Percentiles rank a stretch among this genome's conserved stretches.
phyloP scores from a whole-genome alignment of 2,888 invertebrate genomes.

The Busseola fusca region DNA sequence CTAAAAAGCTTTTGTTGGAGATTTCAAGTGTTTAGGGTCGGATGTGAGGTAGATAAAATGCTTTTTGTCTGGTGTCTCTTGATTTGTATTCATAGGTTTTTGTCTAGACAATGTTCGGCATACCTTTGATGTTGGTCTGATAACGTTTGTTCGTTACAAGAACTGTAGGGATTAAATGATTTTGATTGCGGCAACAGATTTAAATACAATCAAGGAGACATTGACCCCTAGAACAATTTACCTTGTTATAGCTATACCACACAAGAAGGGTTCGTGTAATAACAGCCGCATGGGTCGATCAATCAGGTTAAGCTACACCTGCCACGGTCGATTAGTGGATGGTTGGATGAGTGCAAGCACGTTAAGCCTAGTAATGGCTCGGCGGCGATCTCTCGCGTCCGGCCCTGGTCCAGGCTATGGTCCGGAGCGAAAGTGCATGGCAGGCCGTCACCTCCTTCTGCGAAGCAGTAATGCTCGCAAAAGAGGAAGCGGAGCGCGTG shows the following conservation, averaged over 20 bases:
- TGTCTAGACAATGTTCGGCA: conserved; percentile 14
- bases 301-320: no score
- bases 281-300: no score
- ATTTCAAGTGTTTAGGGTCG: conserved; percentile 43
- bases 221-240: not conserved
- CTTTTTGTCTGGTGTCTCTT: conserved; percentile 38
- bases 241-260: not conserved
- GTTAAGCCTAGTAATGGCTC: no score
- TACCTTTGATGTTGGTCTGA: conserved; percentile 6
- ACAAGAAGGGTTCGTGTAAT: no score
- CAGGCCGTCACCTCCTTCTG: no score
- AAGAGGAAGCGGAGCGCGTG: no score
- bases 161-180: conserved; percentile 1
- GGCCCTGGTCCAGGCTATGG: no score
- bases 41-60: conserved; percentile 30
- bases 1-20: conserved; percentile 53
- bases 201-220: not conserved
- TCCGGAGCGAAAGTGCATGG: no score
- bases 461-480: no score
- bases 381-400: no score
- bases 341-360: no score
- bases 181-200: not conserved
- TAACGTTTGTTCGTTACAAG: not conserved
- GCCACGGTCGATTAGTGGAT: no score
- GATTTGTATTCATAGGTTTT: conserved; percentile 52